Evolutionary conservation across 2,113 vertebrate species (phyloP), one percentile per base, ranked within the genome.

Genomic region (Mormyrus lacerda): DNA sequence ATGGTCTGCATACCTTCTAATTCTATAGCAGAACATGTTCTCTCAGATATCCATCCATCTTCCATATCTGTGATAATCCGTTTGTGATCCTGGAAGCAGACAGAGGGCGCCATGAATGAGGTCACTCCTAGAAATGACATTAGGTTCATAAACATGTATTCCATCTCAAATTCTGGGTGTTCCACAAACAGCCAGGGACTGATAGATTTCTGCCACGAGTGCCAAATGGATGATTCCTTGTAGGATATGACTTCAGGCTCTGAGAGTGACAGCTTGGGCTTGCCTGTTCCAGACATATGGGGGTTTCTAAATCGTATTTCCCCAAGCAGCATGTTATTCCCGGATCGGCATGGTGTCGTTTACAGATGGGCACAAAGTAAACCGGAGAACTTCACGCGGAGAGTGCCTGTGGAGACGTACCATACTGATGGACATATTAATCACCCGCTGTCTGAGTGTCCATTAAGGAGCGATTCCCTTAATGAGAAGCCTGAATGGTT

Each of bases 391-490:
- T 84, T 24, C 82, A 84, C 3, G 44, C 19, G 0, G 82, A 42
- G 35, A 79, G 15, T 17, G 58, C 61, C 27, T 82, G 76, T 82
- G 82, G 82, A 45, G 82, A 35, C 4, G 15, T 7, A 39, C 73
- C 73, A 79, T 79, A 79, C 73, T 45, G 42, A 84, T 84, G 21
- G 42, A 39, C 82, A 84, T 84, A 45, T 84, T 84, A 44, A 91
- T 89, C 89, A 89, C 87, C 89, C 84, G 89, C 89, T 91, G 88
- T 58, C 85, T 24, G 85, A 76, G 87, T 88, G 76, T 91, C 87
- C 87, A 92, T 92, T 92, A 92, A 79, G 83, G 91, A 88, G 48
- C 85, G 87, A 90, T 85, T 91, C 91, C 45, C 85, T 89, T 92
- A 89, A 91, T 89, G 89, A 91, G 73, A 58, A 21, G 89, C 45